Evolutionary conservation across 1,140 invertebrate genomes (phyloP), one percentile per base, ranked within the genome.

Genomic region (Trachelipus rathkii): DNA sequence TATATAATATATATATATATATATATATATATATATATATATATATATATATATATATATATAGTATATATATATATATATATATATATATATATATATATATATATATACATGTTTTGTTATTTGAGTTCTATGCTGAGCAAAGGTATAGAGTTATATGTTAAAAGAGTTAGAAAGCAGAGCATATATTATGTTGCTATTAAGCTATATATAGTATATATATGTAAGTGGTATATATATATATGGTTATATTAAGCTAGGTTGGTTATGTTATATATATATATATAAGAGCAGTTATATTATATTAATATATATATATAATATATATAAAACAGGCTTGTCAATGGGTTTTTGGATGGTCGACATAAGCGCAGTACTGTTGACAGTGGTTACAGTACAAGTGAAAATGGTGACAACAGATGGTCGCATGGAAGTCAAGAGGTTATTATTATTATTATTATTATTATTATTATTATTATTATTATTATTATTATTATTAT

Each of bases 341-440:
- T 84, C 86, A 88, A 83, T 85, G 87, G 82, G 78, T 87, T 78
- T 83, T 85, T 75, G 83, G 85, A 83, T 84, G 84, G 76, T 66
- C 77, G 87, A 80, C 88, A 88, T 80, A 91, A 89, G 82, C 85
- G 91, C 33, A 90, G 92, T 83, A 92, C 92, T 72, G 89, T 92
- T n/a, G 94, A 95, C 83, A 95, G 93, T 77, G 93, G 93, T 0
- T 95, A 95, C 84, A 93, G 90, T 85, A 94, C 92, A 11, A 89
- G 86, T 84, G 93, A 94, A 83, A 91, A 90, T 44, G 88, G 88
- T 78, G 93, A 95, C 81, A 94, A 94, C 83, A 88, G 92, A 82
- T 95, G 93, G 93, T 93, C 92, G 43, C 92, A 93, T 85, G 92
- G 93, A 84, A 89, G 89, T 79, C 84, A 79, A 80, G 85, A 85